A percentile compares a stretch with the other conserved stretches of the same genome.
These are phyloP conservation scores for Melanotaenia duboulayi DNA, from an alignment of 2,113 vertebrate species.

Conservation along the genomic window DNA sequence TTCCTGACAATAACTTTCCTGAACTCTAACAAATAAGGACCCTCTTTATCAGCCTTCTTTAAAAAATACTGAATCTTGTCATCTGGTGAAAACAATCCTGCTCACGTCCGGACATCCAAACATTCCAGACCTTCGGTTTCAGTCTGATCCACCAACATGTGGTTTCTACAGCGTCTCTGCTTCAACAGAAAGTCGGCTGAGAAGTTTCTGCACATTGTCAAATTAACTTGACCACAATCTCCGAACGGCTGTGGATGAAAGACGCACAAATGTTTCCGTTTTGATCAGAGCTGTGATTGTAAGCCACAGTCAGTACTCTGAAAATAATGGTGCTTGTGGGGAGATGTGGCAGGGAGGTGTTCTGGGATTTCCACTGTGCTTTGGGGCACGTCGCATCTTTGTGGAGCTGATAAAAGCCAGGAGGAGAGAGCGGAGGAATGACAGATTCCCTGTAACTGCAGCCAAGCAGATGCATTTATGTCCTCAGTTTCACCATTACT, in stretches of 20 bases:
- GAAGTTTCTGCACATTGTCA: constrained; percentile 48
- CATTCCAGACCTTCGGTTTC: not conserved
- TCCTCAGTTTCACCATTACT: not conserved
- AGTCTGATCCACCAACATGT: constrained; percentile 8
- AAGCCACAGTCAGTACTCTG: constrained; percentile 69
- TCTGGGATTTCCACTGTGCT: constrained; percentile 48
- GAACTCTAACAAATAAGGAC: not conserved
- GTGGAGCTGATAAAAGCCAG: constrained; percentile 61
- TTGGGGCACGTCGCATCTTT: constrained; percentile 23
- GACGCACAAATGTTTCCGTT: constrained; percentile 61
- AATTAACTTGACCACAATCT: constrained; percentile 50
- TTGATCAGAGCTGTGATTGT: constrained; percentile 68
- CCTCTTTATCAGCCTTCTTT: not conserved
- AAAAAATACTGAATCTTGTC: too few species aligned
- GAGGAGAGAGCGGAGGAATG: constrained; percentile 4
- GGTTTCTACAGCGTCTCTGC: constrained; percentile 28
- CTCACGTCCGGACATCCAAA: not conserved
- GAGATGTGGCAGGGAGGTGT: constrained; percentile 33
- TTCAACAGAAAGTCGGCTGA: constrained; percentile 6
- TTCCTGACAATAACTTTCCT: too few species aligned
- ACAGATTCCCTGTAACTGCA: constrained; percentile 18
- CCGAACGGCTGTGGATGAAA: constrained; percentile 30
- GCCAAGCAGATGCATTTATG: constrained; percentile 19
- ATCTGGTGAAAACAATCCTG: too few species aligned
- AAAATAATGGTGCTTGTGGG: constrained; percentile 48